Evolutionary conservation across 2,888 invertebrate species (phyloP).

Genomic region (Cryptus armator): DNA sequence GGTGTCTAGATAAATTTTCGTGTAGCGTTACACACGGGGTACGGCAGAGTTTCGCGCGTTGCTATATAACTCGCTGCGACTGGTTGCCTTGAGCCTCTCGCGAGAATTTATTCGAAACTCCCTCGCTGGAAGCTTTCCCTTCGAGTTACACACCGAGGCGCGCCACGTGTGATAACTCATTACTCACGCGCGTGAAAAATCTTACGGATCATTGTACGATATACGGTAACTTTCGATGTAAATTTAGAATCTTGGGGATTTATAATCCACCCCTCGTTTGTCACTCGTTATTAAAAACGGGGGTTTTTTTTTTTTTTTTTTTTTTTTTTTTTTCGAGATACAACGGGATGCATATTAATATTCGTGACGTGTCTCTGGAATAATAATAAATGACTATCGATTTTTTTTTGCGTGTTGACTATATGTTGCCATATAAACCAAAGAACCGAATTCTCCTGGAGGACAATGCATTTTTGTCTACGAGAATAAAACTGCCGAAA

Average conservation of each 20-base stretch:
- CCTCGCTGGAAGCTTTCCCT: constrained; percentile 16
- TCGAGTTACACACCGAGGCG: constrained; percentile 6
- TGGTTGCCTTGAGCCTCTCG: constrained; percentile 14
- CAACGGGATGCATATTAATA: too few relatives aligned
- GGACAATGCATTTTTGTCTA: too few relatives aligned
- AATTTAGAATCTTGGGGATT: constrained; percentile 22
- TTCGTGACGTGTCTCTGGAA: too few relatives aligned
- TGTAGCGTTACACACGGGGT: constrained; percentile 40
- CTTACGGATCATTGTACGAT: constrained; percentile 10
- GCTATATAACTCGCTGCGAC: constrained; percentile 12
- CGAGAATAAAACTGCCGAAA: too few relatives aligned
- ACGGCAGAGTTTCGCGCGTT: neutral
- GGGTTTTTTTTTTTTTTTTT: neutral
- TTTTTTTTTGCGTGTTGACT: too few relatives aligned
- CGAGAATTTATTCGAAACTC: constrained; percentile 44
- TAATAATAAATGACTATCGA: too few relatives aligned
- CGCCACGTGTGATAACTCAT: constrained; percentile 48
- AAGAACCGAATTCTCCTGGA: too few relatives aligned
- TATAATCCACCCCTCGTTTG: neutral
- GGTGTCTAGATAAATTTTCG: constrained; percentile 44
- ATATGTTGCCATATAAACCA: too few relatives aligned
- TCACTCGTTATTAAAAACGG: neutral
- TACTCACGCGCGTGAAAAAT: constrained; percentile 30
- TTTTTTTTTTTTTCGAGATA: neutral
- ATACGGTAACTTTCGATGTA: constrained; percentile 22